Conservation (phyloP, 2,113 vertebrate genomes). For the Periophthalmodon schlosseri region DNA sequence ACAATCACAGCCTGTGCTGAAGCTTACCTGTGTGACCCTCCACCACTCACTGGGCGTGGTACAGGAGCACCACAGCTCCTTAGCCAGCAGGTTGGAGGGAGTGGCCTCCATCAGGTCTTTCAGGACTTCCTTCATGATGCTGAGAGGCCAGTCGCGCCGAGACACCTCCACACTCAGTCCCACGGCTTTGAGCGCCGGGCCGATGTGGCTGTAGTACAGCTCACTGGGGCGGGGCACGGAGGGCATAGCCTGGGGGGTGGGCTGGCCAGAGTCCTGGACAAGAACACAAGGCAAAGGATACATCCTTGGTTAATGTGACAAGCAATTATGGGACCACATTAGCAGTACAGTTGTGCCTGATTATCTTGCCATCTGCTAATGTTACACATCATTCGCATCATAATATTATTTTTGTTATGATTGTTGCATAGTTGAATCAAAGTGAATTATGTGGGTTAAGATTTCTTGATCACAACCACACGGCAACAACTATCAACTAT, state of each 20-base stretch:
- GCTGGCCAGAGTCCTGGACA: constrained; percentile 92
- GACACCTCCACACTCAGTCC: constrained; percentile 94
- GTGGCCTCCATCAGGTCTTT: constrained; percentile 96
- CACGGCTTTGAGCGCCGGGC: constrained; percentile 91
- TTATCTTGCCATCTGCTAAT: too few species aligned
- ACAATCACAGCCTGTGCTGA: background rate
- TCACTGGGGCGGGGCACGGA: constrained; percentile 96
- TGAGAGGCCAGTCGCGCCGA: constrained; percentile 94
- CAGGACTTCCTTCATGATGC: constrained; percentile 94
- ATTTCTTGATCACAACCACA: too few species aligned
- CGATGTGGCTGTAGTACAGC: constrained; percentile 97
- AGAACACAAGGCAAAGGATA: constrained; percentile 14
- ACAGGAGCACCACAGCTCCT: constrained; percentile 98
- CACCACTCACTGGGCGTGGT: constrained; percentile 97
- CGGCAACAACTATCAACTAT: too few species aligned
- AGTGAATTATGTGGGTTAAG: too few species aligned
- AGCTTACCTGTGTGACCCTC: constrained; percentile 92
- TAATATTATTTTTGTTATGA: too few species aligned
- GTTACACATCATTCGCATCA: too few species aligned
- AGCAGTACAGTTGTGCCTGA: too few species aligned
- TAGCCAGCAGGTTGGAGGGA: constrained; percentile 93
- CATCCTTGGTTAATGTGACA: too few species aligned
- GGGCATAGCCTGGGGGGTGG: constrained; percentile 90
- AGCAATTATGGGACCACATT: too few species aligned
- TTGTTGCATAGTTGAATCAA: too few species aligned